Evolutionary conservation across 1,140 invertebrate species (phyloP).

Genomic region (Dufourea novaeangliae): DNA sequence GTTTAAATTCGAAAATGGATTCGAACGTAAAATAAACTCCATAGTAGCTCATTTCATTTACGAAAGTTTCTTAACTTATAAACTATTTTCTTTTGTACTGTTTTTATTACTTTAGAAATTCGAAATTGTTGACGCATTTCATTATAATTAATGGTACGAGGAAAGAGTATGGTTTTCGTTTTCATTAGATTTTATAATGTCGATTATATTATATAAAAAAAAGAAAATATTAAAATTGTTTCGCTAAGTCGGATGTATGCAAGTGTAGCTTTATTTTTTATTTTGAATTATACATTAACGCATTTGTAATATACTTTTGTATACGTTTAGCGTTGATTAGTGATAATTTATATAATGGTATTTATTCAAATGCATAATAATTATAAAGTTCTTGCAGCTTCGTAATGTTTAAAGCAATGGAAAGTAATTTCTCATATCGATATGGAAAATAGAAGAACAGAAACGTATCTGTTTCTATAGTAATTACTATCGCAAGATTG

Average conservation of each 20-base stretch:
- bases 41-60: not conserved
- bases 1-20: constrained; percentile 30
- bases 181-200: not conserved
- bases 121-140: not conserved
- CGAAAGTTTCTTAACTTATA: constrained; percentile 16
- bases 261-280: not conserved
- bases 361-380: not conserved
- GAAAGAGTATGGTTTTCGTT: not conserved
- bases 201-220: not conserved
- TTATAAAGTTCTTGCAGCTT: not conserved
- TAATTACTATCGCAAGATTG: not conserved
- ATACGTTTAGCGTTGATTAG: not conserved
- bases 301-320: not conserved
- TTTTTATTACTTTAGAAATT: not conserved
- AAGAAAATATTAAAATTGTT: constrained; percentile 8
- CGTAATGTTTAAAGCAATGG: not conserved
- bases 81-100: not conserved
- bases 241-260: not conserved
- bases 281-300: not conserved
- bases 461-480: not conserved
- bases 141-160: not conserved
- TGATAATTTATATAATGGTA: not conserved
- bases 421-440: not conserved
- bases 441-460: not conserved
- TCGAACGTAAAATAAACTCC: not conserved